A percentile compares a stretch with the other conserved stretches of the same genome.
Conservation (phyloP, 2,113 vertebrate genomes). For the Rousettus leschenaultii region DNA sequence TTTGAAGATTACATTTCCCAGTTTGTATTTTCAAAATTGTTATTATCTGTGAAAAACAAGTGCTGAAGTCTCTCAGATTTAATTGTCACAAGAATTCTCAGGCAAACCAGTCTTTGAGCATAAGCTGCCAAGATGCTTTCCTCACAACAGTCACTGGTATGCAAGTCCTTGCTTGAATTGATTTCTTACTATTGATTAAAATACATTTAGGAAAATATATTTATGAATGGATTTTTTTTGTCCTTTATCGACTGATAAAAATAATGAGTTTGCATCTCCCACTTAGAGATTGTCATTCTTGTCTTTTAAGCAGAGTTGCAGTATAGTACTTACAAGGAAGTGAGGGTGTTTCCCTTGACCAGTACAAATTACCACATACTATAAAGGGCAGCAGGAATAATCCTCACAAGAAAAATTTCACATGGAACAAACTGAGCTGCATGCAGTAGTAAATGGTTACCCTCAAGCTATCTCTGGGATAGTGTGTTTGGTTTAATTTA, state of each 20-base stretch:
- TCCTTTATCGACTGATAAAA: conserved; percentile 1
- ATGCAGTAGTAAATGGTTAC: neutral
- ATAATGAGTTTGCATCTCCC: neutral
- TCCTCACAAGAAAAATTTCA: neutral
- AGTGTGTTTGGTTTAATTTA: neutral
- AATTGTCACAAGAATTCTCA: neutral
- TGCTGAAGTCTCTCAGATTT: neutral
- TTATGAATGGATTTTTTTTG: neutral
- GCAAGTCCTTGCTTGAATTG: neutral
- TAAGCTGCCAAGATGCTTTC: neutral
- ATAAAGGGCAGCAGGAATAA: neutral
- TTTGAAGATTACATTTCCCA: neutral
- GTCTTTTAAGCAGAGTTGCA: neutral
- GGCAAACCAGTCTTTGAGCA: neutral
- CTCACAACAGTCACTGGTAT: neutral
- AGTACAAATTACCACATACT: neutral
- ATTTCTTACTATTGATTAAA: conserved; percentile 49
- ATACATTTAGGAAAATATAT: conserved; percentile 26
- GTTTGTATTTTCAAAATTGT: neutral
- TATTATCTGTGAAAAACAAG: neutral
- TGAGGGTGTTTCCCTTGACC: neutral
- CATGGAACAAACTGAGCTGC: neutral
- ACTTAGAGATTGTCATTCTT: neutral
- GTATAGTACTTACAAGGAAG: neutral
- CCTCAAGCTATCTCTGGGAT: neutral